Evolutionary conservation across 2,888 invertebrate genomes (phyloP), one percentile per base, ranked within the genome.

Genomic region (Quadroppia sp.): DNA sequence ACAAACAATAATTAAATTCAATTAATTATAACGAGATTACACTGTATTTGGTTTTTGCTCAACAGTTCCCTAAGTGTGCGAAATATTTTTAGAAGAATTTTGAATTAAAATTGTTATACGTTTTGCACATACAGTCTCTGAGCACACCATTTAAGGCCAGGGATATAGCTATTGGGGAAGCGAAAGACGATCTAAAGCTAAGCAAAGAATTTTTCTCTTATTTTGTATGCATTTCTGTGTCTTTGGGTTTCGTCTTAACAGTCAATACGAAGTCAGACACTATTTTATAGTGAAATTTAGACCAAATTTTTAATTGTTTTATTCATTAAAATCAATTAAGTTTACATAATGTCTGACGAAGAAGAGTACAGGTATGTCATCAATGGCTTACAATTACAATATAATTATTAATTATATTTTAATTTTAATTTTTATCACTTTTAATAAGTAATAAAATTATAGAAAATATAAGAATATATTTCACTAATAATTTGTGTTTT

Each of bases 301-400:
- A n/a, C n/a, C n/a, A n/a, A n/a, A n/a, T n/a, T n/a, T n/a, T n/a
- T n/a, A n/a, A n/a, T n/a, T n/a, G n/a, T n/a, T n/a, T n/a, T n/a
- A n/a, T 23, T n/a, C 9, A 53, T 23, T 53, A 20, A 20, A 53
- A 53, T 53, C 11, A 61, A 56, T 25, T 32, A 25, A 61, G 17
- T 61, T 32, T 30, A 3, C 28, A 61, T 61, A 6, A 61, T 61
- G 59, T 61, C 59, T 61, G 59, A 61, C 30, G 59, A 61, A 61
- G 59, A 61, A 61, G 59, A 61, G 59, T 61, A 61, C 59, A 61
- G 59, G 59, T 61, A 61, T 61, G 32, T n/a, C 2, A 30, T 25
- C 28, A 4, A 1, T 4, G 2, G 4, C 11, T n/a, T n/a, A n/a
- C n/a, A n/a, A n/a, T n/a, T n/a, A n/a, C n/a, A n/a, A n/a, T n/a